Base-by-base conservation (phyloP, 2,797 vertebrate genomes). In the Odontamblyopus lacepedii region DNA sequence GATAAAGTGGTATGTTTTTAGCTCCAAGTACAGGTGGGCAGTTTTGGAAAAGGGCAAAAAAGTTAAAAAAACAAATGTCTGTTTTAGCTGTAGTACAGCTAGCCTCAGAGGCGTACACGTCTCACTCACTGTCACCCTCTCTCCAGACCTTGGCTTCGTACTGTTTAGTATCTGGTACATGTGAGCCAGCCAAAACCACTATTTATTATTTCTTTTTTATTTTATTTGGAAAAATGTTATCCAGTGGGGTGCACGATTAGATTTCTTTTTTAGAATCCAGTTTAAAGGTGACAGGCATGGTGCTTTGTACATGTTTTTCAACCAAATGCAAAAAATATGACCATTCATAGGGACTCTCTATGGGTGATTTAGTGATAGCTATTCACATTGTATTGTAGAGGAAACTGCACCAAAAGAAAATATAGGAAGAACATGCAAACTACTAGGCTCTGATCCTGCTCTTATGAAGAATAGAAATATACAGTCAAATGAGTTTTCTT, bases 221-320 rank as follows among this genome's bases (percentile, higher is more conserved):
- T 48, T 48, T 5, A 26, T 23, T 64, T 64, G n/a, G 15, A 48
- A 16, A 48, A 48, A 23, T 27, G 26, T 13, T 27, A 27, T 29
- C 23, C 44, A 29, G 15, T 26, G 1, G 5, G 16, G 41, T 50
- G 41, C 7, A 19, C 3, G 6, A 66, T 64, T 44, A 48, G 35
- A 64, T 44, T 15, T 64, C 13, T 66, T 27, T 50, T 50, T 29
- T 44, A 16, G 44, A 26, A 26, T 29, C 15, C 64, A 44, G 23
- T 64, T 66, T 50, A 23, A 41, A 63, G 62, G 62, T 51, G 44
- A 27, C 12, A 50, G 27, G 29, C 29, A 15, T 12, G 13, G 56
- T 27, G 2, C n/a, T 56, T 55, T 55, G 53, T 26, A 63, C 6
- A 35, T 66, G 35, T 64, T 64, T 48, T 66, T 66, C 16, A 66